These are phyloP conservation scores for Orchesella flavescens DNA, from an alignment of 2,888 invertebrate genomes.

Conservation along the genomic window DNA sequence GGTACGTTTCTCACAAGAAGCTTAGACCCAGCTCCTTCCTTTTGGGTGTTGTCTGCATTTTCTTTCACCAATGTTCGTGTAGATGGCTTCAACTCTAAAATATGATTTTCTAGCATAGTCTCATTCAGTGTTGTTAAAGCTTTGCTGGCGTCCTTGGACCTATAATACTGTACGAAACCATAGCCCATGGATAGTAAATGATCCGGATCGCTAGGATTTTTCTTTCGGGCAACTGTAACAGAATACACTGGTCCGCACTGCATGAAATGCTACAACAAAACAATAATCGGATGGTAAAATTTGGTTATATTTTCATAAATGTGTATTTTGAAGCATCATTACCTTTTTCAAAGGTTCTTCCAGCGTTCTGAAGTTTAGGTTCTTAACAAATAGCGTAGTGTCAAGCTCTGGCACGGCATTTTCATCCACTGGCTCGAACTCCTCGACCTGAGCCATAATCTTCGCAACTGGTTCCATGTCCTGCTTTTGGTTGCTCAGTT, in stretches of 20 bases:
- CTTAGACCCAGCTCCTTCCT: conserved; percentile 79
- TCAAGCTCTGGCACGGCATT: conserved; percentile 82
- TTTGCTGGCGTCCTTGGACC: conserved; percentile 81
- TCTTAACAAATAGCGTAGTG: conserved; percentile 93
- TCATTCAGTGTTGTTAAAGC: conserved; percentile 91
- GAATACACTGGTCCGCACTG: conserved; percentile 84
- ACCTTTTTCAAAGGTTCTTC: conserved; percentile 83
- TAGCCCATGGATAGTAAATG: conserved; percentile 92
- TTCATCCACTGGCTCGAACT: conserved; percentile 72
- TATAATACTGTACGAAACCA: conserved; percentile 93
- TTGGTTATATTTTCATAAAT: too few species aligned
- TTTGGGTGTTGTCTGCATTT: conserved; percentile 10
- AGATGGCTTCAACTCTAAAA: conserved; percentile 92
- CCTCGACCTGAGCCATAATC: conserved; percentile 16
- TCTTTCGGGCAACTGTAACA: conserved; percentile 88
- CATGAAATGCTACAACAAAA: conserved; percentile 80
- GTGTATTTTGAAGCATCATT: too few species aligned
- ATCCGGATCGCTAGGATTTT: conserved; percentile 85
- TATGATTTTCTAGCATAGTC: conserved; percentile 87
- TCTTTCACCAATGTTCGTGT: conserved; percentile 85
- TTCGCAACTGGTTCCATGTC: conserved; percentile 64
- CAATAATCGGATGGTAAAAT: too few species aligned
- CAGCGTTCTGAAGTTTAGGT: conserved; percentile 89
- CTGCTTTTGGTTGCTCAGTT: conserved; percentile 42
- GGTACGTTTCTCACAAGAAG: conserved; percentile 95